Conservation (phyloP, 92 coral and sea anemone genomes). For the Siderastrea siderea region DNA sequence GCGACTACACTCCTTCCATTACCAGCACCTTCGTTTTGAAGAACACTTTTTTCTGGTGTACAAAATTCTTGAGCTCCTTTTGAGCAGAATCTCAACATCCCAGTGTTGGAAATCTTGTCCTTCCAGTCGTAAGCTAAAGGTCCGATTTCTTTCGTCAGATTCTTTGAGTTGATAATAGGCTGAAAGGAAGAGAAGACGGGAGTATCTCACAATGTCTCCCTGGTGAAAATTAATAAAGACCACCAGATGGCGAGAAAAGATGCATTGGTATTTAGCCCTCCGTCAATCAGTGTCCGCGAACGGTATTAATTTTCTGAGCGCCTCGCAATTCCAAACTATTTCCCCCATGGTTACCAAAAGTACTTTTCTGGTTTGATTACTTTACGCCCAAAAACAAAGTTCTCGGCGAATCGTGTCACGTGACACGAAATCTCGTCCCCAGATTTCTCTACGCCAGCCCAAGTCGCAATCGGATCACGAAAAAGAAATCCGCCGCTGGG, state of each 20-base stretch:
- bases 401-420: too few species aligned
- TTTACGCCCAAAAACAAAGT: too few species aligned
- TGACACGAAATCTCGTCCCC: too few species aligned
- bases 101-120: conserved; percentile 53
- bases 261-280: background rate
- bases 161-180: conserved; percentile 70
- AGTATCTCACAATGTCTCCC: background rate
- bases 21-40: background rate
- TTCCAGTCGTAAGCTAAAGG: conserved; percentile 61
- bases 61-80: conserved; percentile 4
- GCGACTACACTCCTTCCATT: background rate
- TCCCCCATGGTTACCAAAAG: too few species aligned
- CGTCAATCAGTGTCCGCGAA: background rate
- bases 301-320: background rate
- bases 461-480: too few species aligned
- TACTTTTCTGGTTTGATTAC: too few species aligned
- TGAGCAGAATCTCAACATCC: conserved; percentile 58
- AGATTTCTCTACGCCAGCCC: too few species aligned
- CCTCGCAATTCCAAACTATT: background rate
- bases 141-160: conserved; percentile 62
- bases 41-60: conserved; percentile 4
- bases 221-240: too few species aligned
- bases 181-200: background rate
- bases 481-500: too few species aligned
- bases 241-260: too few species aligned